Base-by-base conservation (phyloP, 2,797 vertebrate species). In the Aplochiton taeniatus region DNA sequence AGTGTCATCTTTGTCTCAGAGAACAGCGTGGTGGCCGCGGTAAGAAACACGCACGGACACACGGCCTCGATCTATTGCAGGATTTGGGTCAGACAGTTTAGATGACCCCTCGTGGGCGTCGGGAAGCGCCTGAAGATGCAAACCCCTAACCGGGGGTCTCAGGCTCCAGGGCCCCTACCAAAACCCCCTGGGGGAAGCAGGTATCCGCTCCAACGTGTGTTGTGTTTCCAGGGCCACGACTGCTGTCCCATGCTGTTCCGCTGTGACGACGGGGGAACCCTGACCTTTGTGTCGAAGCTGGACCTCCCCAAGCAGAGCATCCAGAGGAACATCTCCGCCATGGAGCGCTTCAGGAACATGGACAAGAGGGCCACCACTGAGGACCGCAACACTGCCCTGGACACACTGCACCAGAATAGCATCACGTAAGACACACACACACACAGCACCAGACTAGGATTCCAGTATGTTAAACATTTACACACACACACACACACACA, bases 291-390 rank as follows among this genome's bases (percentile, higher is more conserved):
- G 81, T 96, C 96, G 9, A 99, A 98, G 88, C 92, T 99, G 6
- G 98, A 99, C 90, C 94, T 99, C 80, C 98, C 97, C 31, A 99
- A 99, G 85, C 96, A 98, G 90, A 98, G 94, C 83, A 96, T 98
- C 83, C 96, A 98, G 78, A 96, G 96, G 87, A 98, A 98, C 73
- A 97, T 99, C 87, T 99, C 96, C 0, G 98, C 98, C 72, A 99
- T 98, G 97, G 97, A 99, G 58, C 96, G 97, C 83, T 99, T 99
- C 90, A 95, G 95, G 68, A 99, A 99, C 90, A 97, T 99, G 98
- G 98, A 99, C 74, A 98, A 98, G 90, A 93, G 96, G 85, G 98
- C 96, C 84, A 98, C 96, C 14, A 96, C 95, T 0, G 98, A 98
- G 75, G 96, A 99, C 81, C 96, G 96, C 79, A 98, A 98, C 87